Base-by-base conservation (phyloP, 2,888 invertebrate species). In the Chrysina gloriosa region DNA sequence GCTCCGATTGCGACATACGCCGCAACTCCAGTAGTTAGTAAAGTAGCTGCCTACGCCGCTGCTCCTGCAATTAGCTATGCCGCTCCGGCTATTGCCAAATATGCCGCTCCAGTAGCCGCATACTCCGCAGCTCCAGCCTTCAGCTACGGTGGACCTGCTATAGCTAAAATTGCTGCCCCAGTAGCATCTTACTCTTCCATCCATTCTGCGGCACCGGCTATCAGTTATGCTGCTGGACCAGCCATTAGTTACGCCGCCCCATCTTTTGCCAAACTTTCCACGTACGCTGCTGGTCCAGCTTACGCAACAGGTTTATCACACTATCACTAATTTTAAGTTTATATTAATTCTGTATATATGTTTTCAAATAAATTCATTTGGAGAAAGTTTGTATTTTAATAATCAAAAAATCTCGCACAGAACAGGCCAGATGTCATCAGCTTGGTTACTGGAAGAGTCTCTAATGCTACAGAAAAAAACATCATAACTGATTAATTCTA, bases 41-140 rank as follows among this genome's bases (percentile, higher is more conserved):
- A 77, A 50, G 75, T 52, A 11, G 66, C 52, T 1, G 27, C 50
- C 14, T n/a, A 48, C 3, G 67, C 50, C 16, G 52, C 65, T 19
- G 50, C 50, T 50, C 52, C 52, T n/a, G 50, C 42, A 3, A 11
- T 42, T 31, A 31, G 4, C 1, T 9, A 31, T 19, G 2, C 7
- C 7, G 11, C 42, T 3, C 16, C 42, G 14, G 42, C 42, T 16
- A 63, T 69, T 25, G 73, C 71, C 42, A 68, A 70, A 56, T 82
- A 82, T 71, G 73, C 79, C 1, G 82, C 79, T 42, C 79, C 84
- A 1, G 83, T 82, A 69, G 78, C 79, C 7, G 80, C 81, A 68
- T 80, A 72, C 25, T 11, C 48, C 64, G 83, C 84, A 27, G 69
- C 72, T 19, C 71, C 70, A 5, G 73, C 74, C 67, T 76, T 75